Conservation (phyloP, 2,888 invertebrate species). For the Conchocele bisecta region DNA sequence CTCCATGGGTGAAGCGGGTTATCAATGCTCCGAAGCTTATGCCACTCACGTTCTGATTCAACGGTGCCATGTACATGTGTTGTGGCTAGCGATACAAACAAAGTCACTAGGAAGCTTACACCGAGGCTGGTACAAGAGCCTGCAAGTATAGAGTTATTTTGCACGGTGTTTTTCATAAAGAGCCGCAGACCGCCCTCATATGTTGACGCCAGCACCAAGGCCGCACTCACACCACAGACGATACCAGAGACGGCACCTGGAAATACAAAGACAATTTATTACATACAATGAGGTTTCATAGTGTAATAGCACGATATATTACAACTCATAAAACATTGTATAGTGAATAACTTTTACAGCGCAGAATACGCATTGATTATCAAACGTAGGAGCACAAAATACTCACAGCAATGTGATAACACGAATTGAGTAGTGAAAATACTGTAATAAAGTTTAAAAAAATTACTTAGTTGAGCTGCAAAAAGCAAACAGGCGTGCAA, state of each 20-base stretch:
- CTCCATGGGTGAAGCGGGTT: constrained; percentile 74
- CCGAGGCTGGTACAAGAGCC: constrained; percentile 69
- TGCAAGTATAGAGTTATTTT: constrained; percentile 69
- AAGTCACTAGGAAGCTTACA: constrained; percentile 65
- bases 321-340: too few species aligned
- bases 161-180: constrained; percentile 67
- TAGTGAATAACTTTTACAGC: too few species aligned
- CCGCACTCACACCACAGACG: constrained; percentile 61
- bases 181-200: constrained; percentile 66
- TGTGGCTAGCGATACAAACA: constrained; percentile 73
- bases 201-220: constrained; percentile 65
- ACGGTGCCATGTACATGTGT: constrained; percentile 55
- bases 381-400: too few species aligned
- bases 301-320: too few species aligned
- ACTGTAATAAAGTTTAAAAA: too few species aligned
- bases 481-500: too few species aligned
- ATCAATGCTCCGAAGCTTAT: constrained; percentile 70
- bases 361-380: too few species aligned
- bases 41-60: constrained; percentile 66
- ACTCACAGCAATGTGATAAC: too few species aligned
- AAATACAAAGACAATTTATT: constrained; percentile 2
- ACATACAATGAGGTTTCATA: too few species aligned
- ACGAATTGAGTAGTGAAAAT: too few species aligned
- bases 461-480: too few species aligned
- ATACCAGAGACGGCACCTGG: constrained; percentile 71